Evolutionary conservation across 2,888 invertebrate genomes (phyloP).

Genomic region (Microplitis deprimator): DNA sequence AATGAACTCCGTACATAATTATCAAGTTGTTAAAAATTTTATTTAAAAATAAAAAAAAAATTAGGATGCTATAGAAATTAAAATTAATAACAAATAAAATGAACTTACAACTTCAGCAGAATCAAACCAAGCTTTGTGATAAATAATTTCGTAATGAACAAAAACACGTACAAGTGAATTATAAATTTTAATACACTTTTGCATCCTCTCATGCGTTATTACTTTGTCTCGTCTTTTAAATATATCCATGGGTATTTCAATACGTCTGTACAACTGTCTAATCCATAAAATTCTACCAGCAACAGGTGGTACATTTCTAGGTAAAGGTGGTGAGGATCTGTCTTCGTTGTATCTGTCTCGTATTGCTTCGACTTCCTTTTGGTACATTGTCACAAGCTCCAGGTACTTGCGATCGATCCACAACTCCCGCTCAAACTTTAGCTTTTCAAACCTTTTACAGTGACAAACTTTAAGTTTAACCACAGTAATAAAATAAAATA

Average conservation of each 20-base stretch:
- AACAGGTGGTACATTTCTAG: constrained; percentile 85
- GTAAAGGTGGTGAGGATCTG: constrained; percentile 81
- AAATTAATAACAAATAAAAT: constrained; percentile 31
- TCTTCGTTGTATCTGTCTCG: constrained; percentile 86
- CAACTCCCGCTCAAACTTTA: constrained; percentile 79
- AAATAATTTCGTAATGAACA: constrained; percentile 86
- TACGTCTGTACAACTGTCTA: constrained; percentile 81
- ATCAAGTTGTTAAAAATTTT: no score
- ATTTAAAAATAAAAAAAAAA: neutral
- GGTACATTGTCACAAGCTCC: constrained; percentile 79
- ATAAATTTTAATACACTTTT: constrained; percentile 82
- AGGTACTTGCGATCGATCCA: constrained; percentile 83
- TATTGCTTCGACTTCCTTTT: constrained; percentile 79
- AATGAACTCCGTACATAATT: neutral
- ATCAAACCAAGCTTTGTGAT: constrained; percentile 86
- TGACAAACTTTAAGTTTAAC: neutral
- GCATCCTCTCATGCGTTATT: constrained; percentile 78
- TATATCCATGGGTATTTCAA: constrained; percentile 83
- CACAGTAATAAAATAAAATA: neutral
- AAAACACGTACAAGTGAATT: constrained; percentile 86
- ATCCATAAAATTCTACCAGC: constrained; percentile 89
- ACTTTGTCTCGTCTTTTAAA: constrained; percentile 72
- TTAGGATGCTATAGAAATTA: neutral
- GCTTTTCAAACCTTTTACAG: constrained; percentile 79
- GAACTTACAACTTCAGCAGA: constrained; percentile 80